Base-by-base conservation (phyloP, 1,140 invertebrate species). In the Gonatopus flavifemur region DNA sequence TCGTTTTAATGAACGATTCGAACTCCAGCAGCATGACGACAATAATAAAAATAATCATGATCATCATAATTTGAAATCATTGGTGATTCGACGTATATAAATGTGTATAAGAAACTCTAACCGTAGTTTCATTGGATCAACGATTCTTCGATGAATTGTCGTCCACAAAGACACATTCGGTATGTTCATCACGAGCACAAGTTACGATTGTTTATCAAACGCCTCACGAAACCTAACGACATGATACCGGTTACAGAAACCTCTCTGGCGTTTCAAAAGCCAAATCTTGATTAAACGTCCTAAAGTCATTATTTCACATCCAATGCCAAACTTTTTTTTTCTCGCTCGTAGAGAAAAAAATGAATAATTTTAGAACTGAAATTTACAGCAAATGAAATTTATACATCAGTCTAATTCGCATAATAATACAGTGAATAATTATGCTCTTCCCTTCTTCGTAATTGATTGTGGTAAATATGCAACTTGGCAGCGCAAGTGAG, bases 101-200 rank as follows among this genome's bases (percentile, higher is more conserved):
- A 38, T 20, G 25, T 42, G 50, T 44, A 56, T 56, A 61, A n/a
- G n/a, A n/a, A n/a, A n/a, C n/a, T n/a, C 60, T 52, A 50, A 50
- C 56, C 42, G 55, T 39, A 32, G 20, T 30, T 41, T 28, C 53
- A 40, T 61, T 65, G 55, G 22, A 37, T 47, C 16, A 50, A 69
- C 67, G 69, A 66, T 57, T 31, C 16, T 70, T 69, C 68, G 58
- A 62, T 62, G 57, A 44, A 19, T 58, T n/a, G 57, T 64, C 25
- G 33, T 37, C 19, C 13, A 33, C 54, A 54, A 62, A 52, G 54
- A 57, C 54, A 45, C 18, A 46, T 37, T 51, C n/a, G 16, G 59
- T 55, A 62, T 47, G 45, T 53, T 24, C 22, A 42, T 62, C 60
- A 62, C 55, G 51, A 9, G 9, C 13, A n/a, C 12, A 15, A 55